phyloP scores from a whole-genome alignment of 2,797 vertebrate species.

The Melanotaenia parkinsoni region DNA sequence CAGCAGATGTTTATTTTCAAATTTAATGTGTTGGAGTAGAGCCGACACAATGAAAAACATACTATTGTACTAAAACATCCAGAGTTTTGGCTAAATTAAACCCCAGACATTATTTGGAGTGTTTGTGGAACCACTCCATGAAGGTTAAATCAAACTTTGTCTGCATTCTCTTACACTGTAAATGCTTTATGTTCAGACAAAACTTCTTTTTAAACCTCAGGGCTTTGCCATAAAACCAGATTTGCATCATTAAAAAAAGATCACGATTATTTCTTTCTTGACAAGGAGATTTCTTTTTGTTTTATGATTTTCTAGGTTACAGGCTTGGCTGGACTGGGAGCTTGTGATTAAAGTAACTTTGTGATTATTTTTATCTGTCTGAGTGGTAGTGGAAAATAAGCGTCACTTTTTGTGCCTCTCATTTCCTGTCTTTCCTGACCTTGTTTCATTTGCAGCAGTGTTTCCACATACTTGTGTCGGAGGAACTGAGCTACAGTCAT shows the following conservation, averaged over 20 bases:
- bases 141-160: slow-evolving; percentile 30
- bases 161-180: slow-evolving; percentile 20
- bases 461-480: slow-evolving; percentile 27
- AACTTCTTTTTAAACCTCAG: slow-evolving; percentile 2
- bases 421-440: neutral
- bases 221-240: neutral
- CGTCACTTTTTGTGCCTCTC: slow-evolving; percentile 25
- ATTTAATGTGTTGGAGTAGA: slow-evolving; percentile 28
- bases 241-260: slow-evolving; percentile 2
- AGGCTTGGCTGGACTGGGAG: neutral
- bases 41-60: slow-evolving; percentile 36
- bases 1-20: slow-evolving; percentile 54
- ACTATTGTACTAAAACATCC: slow-evolving; percentile 29
- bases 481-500: slow-evolving; percentile 32
- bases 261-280: neutral
- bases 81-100: slow-evolving; percentile 37
- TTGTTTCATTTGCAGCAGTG: neutral
- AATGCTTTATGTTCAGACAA: slow-evolving; percentile 9
- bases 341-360: neutral
- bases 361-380: slow-evolving; percentile 15
- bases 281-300: neutral
- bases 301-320: neutral
- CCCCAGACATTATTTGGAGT: slow-evolving; percentile 33
- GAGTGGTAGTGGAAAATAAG: neutral
- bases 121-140: slow-evolving; percentile 10